Conservation (phyloP, 2,888 invertebrate species). For the Brachypterus glaber region DNA sequence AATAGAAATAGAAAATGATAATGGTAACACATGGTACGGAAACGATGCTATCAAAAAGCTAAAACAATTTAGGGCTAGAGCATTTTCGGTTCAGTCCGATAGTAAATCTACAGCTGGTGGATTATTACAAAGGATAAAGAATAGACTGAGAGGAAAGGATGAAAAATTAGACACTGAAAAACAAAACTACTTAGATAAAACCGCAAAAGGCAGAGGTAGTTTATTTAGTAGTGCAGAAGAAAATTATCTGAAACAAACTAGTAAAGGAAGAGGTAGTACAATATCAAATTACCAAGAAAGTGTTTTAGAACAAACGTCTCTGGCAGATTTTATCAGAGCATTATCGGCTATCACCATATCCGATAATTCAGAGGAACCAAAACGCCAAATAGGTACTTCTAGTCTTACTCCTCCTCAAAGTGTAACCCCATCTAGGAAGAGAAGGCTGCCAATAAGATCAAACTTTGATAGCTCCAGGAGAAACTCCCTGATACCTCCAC, state of each 20-base stretch:
- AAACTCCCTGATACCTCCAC: conserved; percentile 25
- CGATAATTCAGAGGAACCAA: conserved; percentile 30
- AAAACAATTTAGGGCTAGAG: conserved; percentile 39
- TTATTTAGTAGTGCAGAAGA: conserved; percentile 32
- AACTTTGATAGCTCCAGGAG: conserved; percentile 23
- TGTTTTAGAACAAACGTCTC: conserved; percentile 70
- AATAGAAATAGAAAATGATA: conserved; percentile 33
- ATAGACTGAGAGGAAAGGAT: conserved; percentile 18
- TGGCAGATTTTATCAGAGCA: conserved; percentile 72
- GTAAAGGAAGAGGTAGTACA: conserved; percentile 27
- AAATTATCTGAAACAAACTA: conserved; percentile 23
- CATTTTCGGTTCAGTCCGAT: conserved; percentile 17
- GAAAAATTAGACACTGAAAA: conserved; percentile 12
- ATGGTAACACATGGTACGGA: conserved; percentile 60
- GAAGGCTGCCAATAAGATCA: conserved; percentile 23
- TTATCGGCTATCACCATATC: conserved; percentile 53
- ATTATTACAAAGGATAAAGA: conserved; percentile 23
- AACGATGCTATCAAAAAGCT: conserved; percentile 52
- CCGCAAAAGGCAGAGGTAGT: conserved; percentile 26
- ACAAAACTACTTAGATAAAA: neutral
- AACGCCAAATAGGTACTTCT: conserved; percentile 48
- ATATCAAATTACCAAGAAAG: conserved; percentile 40
- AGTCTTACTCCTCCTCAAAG: conserved; percentile 29
- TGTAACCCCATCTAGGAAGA: conserved; percentile 7
- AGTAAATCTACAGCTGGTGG: conserved; percentile 21